Evolutionary conservation across 2,113 vertebrate genomes (phyloP).

Genomic region (Oceanites oceanicus): DNA sequence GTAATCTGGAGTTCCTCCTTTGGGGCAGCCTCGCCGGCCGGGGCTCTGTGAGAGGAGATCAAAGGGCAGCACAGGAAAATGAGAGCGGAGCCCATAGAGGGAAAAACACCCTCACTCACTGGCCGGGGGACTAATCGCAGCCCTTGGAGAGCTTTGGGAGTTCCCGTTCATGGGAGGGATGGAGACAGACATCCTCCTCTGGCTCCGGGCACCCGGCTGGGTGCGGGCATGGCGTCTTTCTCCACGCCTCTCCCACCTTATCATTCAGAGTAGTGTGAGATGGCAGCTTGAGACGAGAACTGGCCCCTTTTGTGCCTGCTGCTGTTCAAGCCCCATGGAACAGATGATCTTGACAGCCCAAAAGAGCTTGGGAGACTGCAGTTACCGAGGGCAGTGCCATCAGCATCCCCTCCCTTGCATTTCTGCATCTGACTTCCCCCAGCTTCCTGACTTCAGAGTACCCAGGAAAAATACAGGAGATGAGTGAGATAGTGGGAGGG

Average conservation of each 20-base stretch:
- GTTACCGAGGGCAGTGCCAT: not conserved
- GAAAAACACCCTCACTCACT: not conserved
- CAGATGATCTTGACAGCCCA: not conserved
- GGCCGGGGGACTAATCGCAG: not conserved
- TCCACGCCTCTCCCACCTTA: constrained; percentile 17
- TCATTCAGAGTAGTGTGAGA: not conserved
- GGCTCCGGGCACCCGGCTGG: not conserved
- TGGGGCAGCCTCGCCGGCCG: not conserved
- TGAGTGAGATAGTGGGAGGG: not conserved
- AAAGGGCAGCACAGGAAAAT: constrained; percentile 47
- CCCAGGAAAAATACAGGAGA: fast-evolving
- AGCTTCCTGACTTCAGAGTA: not conserved
- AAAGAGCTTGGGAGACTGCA: not conserved
- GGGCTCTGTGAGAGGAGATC: constrained; percentile 31
- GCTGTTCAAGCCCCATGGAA: not conserved
- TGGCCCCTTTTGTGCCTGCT: not conserved
- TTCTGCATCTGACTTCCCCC: not conserved
- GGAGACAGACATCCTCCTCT: constrained; percentile 43
- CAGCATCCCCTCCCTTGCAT: not conserved
- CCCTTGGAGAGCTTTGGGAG: not conserved
- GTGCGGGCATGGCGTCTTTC: not conserved
- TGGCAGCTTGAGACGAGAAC: not conserved
- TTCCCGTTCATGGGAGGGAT: constrained; percentile 6
- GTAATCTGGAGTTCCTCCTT: constrained; percentile 55
- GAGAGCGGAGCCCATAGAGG: not conserved